phyloP scores from a whole-genome alignment of 1,140 invertebrate species.

The Odontomachus brunneus region DNA sequence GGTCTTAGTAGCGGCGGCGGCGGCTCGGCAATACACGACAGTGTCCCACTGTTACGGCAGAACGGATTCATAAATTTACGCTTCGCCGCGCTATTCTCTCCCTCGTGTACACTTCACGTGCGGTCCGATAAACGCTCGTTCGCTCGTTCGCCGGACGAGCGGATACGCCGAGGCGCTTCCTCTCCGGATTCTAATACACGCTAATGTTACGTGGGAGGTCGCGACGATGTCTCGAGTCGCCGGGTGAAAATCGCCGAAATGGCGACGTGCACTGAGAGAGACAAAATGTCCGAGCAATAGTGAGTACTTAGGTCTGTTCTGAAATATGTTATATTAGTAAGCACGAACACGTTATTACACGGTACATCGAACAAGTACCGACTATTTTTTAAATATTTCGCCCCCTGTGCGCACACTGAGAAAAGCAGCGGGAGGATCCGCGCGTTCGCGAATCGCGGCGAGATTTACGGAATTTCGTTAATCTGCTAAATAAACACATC shows the following conservation, averaged over 20 bases:
- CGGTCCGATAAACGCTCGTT: conserved; percentile 63
- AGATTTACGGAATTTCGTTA: conserved; percentile 24
- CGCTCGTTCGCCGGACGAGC: background rate
- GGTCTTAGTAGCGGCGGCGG: conserved; percentile 44
- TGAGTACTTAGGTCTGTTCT: no score
- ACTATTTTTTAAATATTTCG: no score
- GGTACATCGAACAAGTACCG: no score
- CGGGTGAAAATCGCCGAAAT: background rate
- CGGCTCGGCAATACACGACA: conserved; percentile 59
- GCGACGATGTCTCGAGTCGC: conserved; percentile 38
- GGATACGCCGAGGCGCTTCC: conserved; percentile 22
- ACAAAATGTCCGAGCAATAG: no score
- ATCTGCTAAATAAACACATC: conserved; percentile 45
- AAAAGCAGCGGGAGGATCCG: no score
- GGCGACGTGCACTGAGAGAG: background rate
- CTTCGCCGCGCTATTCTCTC: conserved; percentile 63
- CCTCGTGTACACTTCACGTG: conserved; percentile 51
- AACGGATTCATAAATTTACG: conserved; percentile 73
- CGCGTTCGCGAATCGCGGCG: no score
- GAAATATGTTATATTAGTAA: no score
- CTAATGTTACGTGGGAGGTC: conserved; percentile 51
- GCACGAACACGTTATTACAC: no score
- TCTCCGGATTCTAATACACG: conserved; percentile 8
- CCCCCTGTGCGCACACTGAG: no score
- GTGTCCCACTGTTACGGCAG: conserved; percentile 68